Evolutionary conservation across 2,113 vertebrate species (phyloP), one percentile per base, ranked within the genome.

Genomic region (Oophaga pumilio): DNA sequence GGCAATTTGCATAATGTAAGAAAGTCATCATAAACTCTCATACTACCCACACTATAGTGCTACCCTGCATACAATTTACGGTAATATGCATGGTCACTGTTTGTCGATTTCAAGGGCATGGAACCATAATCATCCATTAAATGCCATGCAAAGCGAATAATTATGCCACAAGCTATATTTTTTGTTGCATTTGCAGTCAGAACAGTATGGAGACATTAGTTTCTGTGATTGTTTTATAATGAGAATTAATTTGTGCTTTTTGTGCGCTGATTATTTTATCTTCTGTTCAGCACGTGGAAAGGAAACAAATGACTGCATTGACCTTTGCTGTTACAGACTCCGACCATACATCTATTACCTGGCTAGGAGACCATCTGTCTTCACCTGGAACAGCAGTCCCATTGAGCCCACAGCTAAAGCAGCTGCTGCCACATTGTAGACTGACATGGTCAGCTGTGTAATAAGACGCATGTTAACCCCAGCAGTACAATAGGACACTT

Each of bases 381-480:
- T 90, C 92, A 95, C 93, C 94, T 96, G 94, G 92, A 94, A 96
- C 93, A 97, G 95, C 93, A 92, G 92, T 85, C 84, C 77, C 89
- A 94, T 90, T 93, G 93, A 95, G 89, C 22, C 57, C 68, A 82
- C 82, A 92, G 43, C 59, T 73, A 84, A n/a, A 87, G 90, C 97
- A 97, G 97, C 96, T 97, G 97, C 91, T 92, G 71, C 79, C 89
- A 90, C 59, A 0, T 22, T 91, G 93, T 95, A 97, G 95, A 95
- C 96, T 96, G 92, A 90, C 91, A 89, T 60, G 88, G 90, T 95
- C 97, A 97, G 95, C 95, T 97, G 96, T 89, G 91, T 92, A 89
- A 85, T 90, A 88, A 93, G 87, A 89, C 93, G 92, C 66, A 80
- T 88, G 85, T 89, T 85, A 87, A 77, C 86, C 78, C 79, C 90